phyloP scores from a whole-genome alignment of 2,888 invertebrate species.

The Agrochola lota region DNA sequence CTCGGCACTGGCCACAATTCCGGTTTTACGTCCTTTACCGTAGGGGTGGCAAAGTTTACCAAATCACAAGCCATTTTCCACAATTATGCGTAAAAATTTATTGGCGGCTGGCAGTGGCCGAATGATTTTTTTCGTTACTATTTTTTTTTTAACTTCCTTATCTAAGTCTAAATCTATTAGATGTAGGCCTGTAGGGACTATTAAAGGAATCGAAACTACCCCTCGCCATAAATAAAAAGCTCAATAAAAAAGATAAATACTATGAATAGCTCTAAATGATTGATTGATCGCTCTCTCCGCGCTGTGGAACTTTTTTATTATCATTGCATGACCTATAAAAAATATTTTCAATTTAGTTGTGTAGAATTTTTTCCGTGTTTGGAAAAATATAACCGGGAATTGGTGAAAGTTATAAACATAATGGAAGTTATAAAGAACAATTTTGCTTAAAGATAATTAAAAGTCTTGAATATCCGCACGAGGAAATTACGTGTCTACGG shows the following conservation, averaged over 20 bases:
- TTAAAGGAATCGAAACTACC: constrained; percentile 11
- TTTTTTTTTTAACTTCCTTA: no score
- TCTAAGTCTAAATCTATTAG: neutral
- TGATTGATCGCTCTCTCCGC: constrained; percentile 35
- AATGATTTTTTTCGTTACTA: no score
- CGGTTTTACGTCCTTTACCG: neutral
- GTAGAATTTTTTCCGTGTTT: constrained; percentile 18
- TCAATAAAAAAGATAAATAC: constrained; percentile 26
- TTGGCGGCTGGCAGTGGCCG: no score
- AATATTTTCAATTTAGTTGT: constrained; percentile 20
- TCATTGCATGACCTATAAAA: constrained; percentile 24
- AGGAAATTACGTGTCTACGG: neutral
- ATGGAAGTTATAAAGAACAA: neutral
- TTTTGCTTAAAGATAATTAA: constrained; percentile 2
- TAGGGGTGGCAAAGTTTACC: neutral
- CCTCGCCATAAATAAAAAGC: constrained; percentile 28
- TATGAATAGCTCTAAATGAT: constrained; percentile 40
- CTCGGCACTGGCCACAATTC: neutral
- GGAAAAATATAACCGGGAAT: neutral
- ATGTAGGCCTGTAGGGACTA: no score
- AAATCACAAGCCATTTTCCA: neutral
- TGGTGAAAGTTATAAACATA: neutral
- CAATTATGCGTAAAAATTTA: neutral
- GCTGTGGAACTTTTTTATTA: constrained; percentile 23
- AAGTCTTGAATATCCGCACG: constrained; percentile 9